Conservation (phyloP, 1,140 invertebrate species). For the Physella acuta region DNA sequence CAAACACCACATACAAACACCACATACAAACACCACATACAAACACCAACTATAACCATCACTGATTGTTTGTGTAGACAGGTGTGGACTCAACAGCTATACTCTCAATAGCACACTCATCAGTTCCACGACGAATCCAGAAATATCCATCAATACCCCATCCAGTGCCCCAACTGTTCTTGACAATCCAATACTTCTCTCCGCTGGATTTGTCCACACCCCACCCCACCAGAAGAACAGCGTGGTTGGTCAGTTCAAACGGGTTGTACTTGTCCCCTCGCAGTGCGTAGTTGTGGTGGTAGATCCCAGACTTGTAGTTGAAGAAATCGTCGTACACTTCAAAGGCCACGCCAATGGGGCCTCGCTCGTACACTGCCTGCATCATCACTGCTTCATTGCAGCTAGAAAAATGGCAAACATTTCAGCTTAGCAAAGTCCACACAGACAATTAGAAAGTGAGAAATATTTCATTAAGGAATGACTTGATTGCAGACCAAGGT, state of each 20-base stretch:
- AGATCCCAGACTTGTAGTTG: constrained; percentile 58
- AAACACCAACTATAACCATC: too few relatives aligned
- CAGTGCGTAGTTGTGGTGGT: constrained; percentile 46
- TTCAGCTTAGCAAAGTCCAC: too few relatives aligned
- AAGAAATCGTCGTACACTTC: constrained; percentile 61
- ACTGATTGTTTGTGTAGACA: constrained; percentile 13
- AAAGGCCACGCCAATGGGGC: constrained; percentile 64
- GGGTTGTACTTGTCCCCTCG: constrained; percentile 41
- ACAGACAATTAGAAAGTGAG: too few relatives aligned
- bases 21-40: too few relatives aligned
- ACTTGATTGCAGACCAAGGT: too few relatives aligned
- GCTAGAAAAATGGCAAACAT: not conserved
- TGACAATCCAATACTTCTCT: constrained; percentile 57
- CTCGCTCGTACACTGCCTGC: constrained; percentile 58
- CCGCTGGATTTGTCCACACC: constrained; percentile 43
- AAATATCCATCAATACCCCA: constrained; percentile 66
- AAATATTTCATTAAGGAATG: too few relatives aligned
- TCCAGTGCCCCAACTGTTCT: constrained; percentile 64
- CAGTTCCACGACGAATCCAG: constrained; percentile 62
- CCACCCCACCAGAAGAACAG: constrained; percentile 58
- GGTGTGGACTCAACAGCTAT: constrained; percentile 9
- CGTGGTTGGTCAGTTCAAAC: constrained; percentile 59
- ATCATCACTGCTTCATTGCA: constrained; percentile 10
- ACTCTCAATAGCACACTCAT: constrained; percentile 18
- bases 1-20: too few relatives aligned